phyloP scores from a whole-genome alignment of 2,797 vertebrate genomes.

The Acrocephalus scirpaceus region DNA sequence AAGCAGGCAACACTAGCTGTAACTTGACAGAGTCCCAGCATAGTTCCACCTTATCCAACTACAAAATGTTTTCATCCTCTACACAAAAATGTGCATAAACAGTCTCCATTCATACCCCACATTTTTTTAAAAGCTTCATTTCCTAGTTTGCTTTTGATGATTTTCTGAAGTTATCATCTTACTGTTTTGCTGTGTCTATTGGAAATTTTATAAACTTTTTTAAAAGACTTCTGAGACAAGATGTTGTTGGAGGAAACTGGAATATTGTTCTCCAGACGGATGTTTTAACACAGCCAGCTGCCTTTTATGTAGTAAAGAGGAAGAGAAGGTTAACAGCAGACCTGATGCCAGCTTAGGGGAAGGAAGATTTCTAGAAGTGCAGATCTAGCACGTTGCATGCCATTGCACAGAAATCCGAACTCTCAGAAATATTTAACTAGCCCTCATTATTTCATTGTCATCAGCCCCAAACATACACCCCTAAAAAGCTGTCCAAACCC shows the following conservation, averaged over 20 bases:
- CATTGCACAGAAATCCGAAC: neutral
- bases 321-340: neutral
- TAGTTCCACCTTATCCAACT: neutral
- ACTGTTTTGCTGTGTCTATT: constrained; percentile 20
- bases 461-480: neutral
- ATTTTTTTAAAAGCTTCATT: neutral
- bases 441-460: neutral
- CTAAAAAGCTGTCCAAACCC: neutral
- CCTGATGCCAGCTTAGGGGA: neutral
- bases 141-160: constrained; percentile 44
- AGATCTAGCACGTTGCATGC: neutral
- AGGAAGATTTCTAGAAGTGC: neutral
- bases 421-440: neutral
- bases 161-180: constrained; percentile 15
- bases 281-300: constrained; percentile 34
- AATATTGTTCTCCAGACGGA: constrained; percentile 63
- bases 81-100: neutral
- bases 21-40: neutral
- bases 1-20: neutral
- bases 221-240: constrained; percentile 18
- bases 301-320: constrained; percentile 24
- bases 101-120: neutral
- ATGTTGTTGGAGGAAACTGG: constrained; percentile 19
- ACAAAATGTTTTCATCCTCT: neutral
- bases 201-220: constrained; percentile 50